Conservation (phyloP, 2,113 vertebrate genomes). For the Baryphthengus martii region DNA sequence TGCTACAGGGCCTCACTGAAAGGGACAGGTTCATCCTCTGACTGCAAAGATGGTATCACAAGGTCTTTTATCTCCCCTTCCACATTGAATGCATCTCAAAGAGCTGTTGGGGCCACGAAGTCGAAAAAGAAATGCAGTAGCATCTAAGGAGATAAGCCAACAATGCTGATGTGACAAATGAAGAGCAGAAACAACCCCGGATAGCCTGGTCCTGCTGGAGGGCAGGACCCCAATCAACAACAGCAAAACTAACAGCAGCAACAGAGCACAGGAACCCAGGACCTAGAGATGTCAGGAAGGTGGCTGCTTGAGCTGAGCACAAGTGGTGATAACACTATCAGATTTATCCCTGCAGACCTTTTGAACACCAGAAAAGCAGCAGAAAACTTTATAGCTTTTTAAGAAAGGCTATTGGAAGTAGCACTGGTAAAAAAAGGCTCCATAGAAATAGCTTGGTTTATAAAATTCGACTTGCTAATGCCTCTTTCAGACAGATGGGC, state of each 20-base stretch:
- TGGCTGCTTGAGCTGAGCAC: neutral
- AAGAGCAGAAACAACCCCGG: neutral
- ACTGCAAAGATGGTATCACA: neutral
- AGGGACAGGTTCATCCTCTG: neutral
- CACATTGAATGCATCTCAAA: neutral
- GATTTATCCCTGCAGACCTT: neutral
- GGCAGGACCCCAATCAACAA: neutral
- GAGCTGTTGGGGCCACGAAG: neutral
- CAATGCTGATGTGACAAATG: neutral
- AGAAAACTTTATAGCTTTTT: neutral
- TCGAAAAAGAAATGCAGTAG: neutral
- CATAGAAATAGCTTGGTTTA: neutral
- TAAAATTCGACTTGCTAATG: neutral
- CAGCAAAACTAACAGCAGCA: neutral
- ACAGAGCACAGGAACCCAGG: neutral
- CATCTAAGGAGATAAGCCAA: neutral
- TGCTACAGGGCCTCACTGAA: neutral
- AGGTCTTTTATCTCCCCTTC: neutral
- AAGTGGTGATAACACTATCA: accelerated
- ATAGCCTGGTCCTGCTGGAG: neutral
- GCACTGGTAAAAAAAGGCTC: neutral
- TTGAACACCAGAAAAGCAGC: neutral
- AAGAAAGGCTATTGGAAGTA: neutral
- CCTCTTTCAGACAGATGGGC: neutral
- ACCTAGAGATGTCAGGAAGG: neutral